Evolutionary conservation across 2,888 invertebrate species (phyloP), one percentile per base, ranked within the genome.

Genomic region (Leptopterna dolabrata): DNA sequence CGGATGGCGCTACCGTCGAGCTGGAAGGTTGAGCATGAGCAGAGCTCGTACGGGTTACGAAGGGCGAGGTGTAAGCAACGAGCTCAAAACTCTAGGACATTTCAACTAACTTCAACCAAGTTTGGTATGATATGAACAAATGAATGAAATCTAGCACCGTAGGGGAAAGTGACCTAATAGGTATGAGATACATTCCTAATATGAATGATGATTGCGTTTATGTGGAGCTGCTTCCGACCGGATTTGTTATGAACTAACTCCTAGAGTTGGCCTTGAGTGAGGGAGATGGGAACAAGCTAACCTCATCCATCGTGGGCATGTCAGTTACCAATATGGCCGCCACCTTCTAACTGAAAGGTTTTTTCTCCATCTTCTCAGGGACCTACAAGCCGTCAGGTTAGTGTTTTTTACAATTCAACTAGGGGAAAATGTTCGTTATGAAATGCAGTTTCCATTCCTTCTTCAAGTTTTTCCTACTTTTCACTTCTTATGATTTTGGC

Each of bases 261-360:
- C 81, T 81, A 81, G 47, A 19, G 81, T 16, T 45, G 24, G 0
- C 80, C 43, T 80, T 80, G 76, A 80, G 80, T 47, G 81, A 45
- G 27, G 81, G 81, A 47, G 24, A 19, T 43, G 51, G 27, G 30
- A 78, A 29, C 36, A 36, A 24, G 29, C 24, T 36, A 36, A 43
- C 78, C 43, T 78, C 78, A 24, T 19, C 16, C 13, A 13, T 19
- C 76, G n/a, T 11, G 24, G n/a, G 45, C 47, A 19, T 7, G 47
- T 81, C 81, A 81, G 81, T 81, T 45, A 24, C 24, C 81, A 81
- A 81, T 81, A 47, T 47, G 81, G 81, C 81, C 7, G 29, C 81
- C 81, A 47, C 47, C 81, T 43, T 2, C 43, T 47, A 14, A 47
- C 16, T 11, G 27, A 24, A 81, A 9, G 29, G 47, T 81, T 81